Conservation (phyloP, 2,113 vertebrate genomes). For the Lipophrys pholis region DNA sequence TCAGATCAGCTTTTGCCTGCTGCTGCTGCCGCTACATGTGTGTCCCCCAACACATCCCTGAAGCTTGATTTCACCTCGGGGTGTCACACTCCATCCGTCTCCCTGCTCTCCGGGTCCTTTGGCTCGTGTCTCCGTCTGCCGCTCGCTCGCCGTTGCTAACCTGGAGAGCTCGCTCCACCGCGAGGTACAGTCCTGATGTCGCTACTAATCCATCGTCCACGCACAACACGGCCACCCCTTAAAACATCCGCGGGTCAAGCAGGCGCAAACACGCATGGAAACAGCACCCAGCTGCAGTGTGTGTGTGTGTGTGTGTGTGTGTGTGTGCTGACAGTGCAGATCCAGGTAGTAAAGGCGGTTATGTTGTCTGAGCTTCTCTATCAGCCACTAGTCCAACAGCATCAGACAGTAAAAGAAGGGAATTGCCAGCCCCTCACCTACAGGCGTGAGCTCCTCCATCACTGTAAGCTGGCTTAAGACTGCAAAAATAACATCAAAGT, state of each 20-base stretch:
- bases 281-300: conserved; percentile 20
- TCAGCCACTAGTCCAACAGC: conserved; percentile 57
- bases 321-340: conserved; percentile 61
- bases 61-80: conserved; percentile 64
- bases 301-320: neutral
- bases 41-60: conserved; percentile 54
- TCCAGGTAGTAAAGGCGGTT: conserved; percentile 61
- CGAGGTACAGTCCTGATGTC: conserved; percentile 73
- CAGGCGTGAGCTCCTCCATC: conserved; percentile 39
- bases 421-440: conserved; percentile 56
- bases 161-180: conserved; percentile 61
- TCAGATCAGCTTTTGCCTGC: conserved; percentile 64
- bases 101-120: conserved; percentile 13
- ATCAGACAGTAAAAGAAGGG: conserved; percentile 51
- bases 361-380: conserved; percentile 65
- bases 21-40: conserved; percentile 42
- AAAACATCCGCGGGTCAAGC: conserved; percentile 66
- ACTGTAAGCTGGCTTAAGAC: conserved; percentile 63
- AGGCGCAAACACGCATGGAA: neutral
- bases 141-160: conserved; percentile 42
- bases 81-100: conserved; percentile 70
- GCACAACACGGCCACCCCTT: conserved; percentile 22
- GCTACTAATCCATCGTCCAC: conserved; percentile 66
- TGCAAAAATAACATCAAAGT: conserved; percentile 78
- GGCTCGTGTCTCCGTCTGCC: conserved; percentile 38